Evolutionary conservation across 2,888 invertebrate species (phyloP).

Genomic region (Trachelus iudaicus): DNA sequence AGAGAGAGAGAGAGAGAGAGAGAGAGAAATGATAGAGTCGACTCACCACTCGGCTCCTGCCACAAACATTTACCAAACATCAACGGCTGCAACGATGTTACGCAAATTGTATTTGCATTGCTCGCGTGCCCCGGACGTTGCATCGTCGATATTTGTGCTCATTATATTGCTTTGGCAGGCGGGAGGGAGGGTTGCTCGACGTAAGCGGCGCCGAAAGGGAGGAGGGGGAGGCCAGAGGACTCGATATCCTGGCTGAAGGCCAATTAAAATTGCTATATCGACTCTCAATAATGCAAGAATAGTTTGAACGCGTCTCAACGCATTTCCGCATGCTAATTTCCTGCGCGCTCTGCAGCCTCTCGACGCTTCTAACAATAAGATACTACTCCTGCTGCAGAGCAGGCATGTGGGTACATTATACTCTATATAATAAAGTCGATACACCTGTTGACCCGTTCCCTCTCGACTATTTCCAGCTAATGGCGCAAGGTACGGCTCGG

Average conservation of each 20-base stretch:
- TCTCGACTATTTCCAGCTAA: too few relatives aligned
- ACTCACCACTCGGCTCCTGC: constrained; percentile 11
- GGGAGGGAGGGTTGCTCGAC: not conserved
- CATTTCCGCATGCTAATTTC: too few relatives aligned
- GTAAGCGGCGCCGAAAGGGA: not conserved
- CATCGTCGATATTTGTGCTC: constrained; percentile 48
- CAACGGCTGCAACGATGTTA: constrained; percentile 19
- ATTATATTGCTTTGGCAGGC: constrained; percentile 14
- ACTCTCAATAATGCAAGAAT: constrained; percentile 27
- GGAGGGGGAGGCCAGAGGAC: not conserved
- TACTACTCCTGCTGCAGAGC: too few relatives aligned
- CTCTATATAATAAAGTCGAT: too few relatives aligned
- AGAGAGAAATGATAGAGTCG: not conserved
- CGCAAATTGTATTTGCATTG: constrained; percentile 10
- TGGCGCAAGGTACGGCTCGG: too few relatives aligned
- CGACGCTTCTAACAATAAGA: too few relatives aligned
- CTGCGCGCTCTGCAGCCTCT: too few relatives aligned
- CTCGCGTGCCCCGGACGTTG: constrained; percentile 15
- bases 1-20: constrained; percentile 21
- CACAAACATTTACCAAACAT: constrained; percentile 50
- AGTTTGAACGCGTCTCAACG: not conserved
- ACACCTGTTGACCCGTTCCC: too few relatives aligned
- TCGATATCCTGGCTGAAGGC: constrained; percentile 40
- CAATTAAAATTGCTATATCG: constrained; percentile 48
- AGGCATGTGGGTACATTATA: too few relatives aligned